These are phyloP conservation scores for Oligia strigilis DNA, from an alignment of 2,888 invertebrate genomes.

Conservation along the genomic window DNA sequence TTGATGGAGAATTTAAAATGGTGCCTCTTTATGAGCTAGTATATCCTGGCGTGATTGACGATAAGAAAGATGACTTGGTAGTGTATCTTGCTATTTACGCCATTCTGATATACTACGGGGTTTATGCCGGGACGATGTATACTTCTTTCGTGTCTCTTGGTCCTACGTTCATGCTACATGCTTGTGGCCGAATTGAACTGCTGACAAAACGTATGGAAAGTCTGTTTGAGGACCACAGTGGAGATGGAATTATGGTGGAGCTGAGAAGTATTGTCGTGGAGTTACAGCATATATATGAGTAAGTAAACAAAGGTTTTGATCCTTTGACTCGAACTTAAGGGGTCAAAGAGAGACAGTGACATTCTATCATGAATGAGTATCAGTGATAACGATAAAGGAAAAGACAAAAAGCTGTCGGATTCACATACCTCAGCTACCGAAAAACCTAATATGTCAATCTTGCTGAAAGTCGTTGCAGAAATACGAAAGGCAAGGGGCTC, in stretches of 20 bases:
- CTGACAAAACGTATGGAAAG: slow-evolving; percentile 66
- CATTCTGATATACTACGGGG: slow-evolving; percentile 54
- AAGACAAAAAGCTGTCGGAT: background rate
- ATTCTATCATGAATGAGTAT: background rate
- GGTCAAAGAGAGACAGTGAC: background rate
- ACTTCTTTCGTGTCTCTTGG: slow-evolving; percentile 74
- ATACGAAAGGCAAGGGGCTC: background rate
- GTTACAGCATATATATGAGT: slow-evolving; percentile 71
- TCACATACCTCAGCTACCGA: background rate
- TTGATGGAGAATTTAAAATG: slow-evolving; percentile 62
- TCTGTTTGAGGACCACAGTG: slow-evolving; percentile 63
- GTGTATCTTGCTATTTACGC: slow-evolving; percentile 58
- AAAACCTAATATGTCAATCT: background rate
- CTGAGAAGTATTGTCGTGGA: slow-evolving; percentile 68
- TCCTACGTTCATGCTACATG: slow-evolving; percentile 77
- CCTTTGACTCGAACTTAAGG: background rate
- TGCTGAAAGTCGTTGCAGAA: background rate
- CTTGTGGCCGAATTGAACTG: slow-evolving; percentile 76
- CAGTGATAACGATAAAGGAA: background rate
- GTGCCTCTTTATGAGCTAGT: slow-evolving; percentile 70
- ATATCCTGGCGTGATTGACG: slow-evolving; percentile 69
- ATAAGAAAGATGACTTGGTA: slow-evolving; percentile 60
- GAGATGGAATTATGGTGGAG: slow-evolving; percentile 56
- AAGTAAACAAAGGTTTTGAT: slow-evolving; percentile 18
- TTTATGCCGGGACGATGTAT: slow-evolving; percentile 68